Evolutionary conservation across 2,113 vertebrate genomes (phyloP), one percentile per base, ranked within the genome.

Genomic region (Rutilus rutilus): DNA sequence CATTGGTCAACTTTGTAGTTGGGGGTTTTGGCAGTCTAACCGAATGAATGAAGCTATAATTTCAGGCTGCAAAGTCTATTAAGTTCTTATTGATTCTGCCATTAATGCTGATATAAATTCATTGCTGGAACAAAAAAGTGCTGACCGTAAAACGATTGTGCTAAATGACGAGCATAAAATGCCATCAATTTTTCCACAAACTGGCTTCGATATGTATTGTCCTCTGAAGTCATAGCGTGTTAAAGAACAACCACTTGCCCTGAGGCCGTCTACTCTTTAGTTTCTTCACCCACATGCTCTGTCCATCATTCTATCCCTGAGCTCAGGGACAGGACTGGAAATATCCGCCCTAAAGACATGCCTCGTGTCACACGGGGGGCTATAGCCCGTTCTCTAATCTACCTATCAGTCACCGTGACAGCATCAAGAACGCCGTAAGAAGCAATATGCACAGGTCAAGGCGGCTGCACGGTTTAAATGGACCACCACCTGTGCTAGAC

Each of bases 31-130:
- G 87, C 87, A 91, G 89, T 92, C 62, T 36, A 71, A 76, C 59
- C 45, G 50, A 82, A 82, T 87, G 86, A 81, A 90, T 83, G 80
- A 85, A 86, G 85, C 86, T 69, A 76, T 86, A 85, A 90, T 88
- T 90, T 87, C 87, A 83, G 23, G 52, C 64, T 62, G 27, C 82
- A 83, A 86, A 74, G 76, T 94, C 93, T 94, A 94, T 95, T 95
- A 95, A 92, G 93, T 93, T 93, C 93, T 93, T 94, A 95, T 95
- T 94, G 94, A 95, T 95, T 92, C 90, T 89, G 90, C 93, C 92
- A 92, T 93, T 94, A 94, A 91, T 93, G 93, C 92, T 94, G 93
- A 95, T 95, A 94, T 94, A 93, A 94, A 95, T 94, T 94, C 92
- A 94, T 94, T 91, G 87, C 90, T 57, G 87, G 90, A 87, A 90